A percentile compares a stretch with the other conserved stretches of the same genome.
phyloP scores from a whole-genome alignment of 2,797 vertebrate species.

The Tachyglossus aculeatus region DNA sequence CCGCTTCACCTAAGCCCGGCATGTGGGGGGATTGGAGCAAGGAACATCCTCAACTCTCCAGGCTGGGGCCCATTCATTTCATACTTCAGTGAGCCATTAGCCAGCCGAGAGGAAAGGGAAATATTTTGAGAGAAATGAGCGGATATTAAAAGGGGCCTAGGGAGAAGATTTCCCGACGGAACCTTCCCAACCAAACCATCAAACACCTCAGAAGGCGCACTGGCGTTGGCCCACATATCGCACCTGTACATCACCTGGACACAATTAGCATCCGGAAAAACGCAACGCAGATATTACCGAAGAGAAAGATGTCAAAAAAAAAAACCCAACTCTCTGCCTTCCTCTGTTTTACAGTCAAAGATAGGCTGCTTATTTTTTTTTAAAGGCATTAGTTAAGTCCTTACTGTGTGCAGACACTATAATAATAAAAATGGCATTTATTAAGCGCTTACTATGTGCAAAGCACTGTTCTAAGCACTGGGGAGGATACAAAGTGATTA shows the following conservation, averaged over 20 bases:
- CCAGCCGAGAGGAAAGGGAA: slow-evolving; percentile 40
- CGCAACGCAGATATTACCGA: slow-evolving; percentile 57
- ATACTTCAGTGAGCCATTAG: slow-evolving; percentile 51
- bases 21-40: not conserved
- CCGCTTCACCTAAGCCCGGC: too few species aligned
- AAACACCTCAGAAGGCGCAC: slow-evolving; percentile 60
- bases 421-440: too few species aligned
- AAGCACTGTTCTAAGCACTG: too few species aligned
- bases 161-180: slow-evolving; percentile 64
- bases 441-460: too few species aligned
- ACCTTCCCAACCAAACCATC: slow-evolving; percentile 29
- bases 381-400: too few species aligned
- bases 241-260: slow-evolving; percentile 73
- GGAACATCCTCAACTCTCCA: slow-evolving; percentile 41
- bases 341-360: slow-evolving; percentile 20
- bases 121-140: slow-evolving; percentile 52
- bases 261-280: slow-evolving; percentile 65
- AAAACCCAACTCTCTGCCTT: slow-evolving; percentile 58
- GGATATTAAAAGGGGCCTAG: slow-evolving; percentile 70
- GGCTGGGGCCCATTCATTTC: not conserved
- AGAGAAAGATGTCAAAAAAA: slow-evolving; percentile 66
- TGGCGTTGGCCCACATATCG: slow-evolving; percentile 58
- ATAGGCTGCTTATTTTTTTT: too few species aligned
- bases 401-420: too few species aligned
- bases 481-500: too few species aligned